Conservation (phyloP, 2,797 vertebrate species). For the Gambusia yucatana region DNA sequence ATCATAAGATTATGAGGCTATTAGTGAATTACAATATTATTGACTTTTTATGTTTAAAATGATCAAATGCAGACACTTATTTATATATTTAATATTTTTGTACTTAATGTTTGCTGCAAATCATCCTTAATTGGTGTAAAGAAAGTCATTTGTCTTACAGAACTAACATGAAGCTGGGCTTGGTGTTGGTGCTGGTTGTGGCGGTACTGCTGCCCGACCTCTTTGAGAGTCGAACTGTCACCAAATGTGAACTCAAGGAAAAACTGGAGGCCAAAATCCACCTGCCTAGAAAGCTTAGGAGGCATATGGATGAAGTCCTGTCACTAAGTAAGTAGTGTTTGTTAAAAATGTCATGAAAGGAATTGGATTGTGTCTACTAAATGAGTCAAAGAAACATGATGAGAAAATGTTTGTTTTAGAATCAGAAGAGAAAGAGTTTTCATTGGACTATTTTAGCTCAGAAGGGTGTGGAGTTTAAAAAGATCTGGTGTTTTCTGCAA, state of each 20-base stretch:
- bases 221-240: conserved; percentile 35
- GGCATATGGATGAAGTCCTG: not conserved
- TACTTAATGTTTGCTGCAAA: not conserved
- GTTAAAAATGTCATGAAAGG: not conserved
- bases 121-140: not conserved
- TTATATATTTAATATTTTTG: not conserved
- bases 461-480: not conserved
- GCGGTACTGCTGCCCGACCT: conserved; percentile 29
- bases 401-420: not conserved
- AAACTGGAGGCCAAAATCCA: not conserved
- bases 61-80: not conserved
- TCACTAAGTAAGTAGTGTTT: conserved; percentile 34
- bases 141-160: not conserved
- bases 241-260: conserved; percentile 48
- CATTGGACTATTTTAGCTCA: not conserved
- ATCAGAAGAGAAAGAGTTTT: not conserved
- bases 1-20: not conserved
- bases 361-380: not conserved
- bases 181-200: conserved; percentile 46
- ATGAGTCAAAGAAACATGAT: not conserved
- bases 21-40: not conserved
- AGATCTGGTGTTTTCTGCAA: not conserved
- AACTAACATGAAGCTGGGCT: conserved; percentile 37
- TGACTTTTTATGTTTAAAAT: not conserved
- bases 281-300: fast-evolving